Base-by-base conservation (phyloP, 1,140 invertebrate genomes). In the Procambarus virginalis region DNA sequence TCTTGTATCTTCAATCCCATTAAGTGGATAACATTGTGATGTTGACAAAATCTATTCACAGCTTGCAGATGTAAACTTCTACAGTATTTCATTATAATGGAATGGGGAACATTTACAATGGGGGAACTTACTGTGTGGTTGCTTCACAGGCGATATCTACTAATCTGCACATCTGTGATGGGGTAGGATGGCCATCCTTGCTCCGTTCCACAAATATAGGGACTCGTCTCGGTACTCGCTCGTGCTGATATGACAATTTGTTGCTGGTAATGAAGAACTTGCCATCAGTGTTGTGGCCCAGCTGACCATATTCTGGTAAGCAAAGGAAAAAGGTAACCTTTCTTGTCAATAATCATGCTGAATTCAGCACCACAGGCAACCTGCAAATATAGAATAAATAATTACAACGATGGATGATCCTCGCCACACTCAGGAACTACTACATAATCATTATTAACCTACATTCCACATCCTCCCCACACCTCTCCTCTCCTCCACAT, bases 221-320 rank as follows among this genome's bases (percentile, higher is more conserved):
- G 51, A 99, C 96, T 91, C 97, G 95, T 92, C 98, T 97, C 6
- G 98, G 98, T 22, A 95, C 95, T 83, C 96, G 96, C 93, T 98
- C 97, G 94, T 96, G 98, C 93, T 97, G 96, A 94, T 96, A 98
- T 90, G 96, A 96, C 91, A 99, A 94, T 93, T 98, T 99, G 51
- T 96, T 98, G 90, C 96, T 96, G 20, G 97, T 97, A 73, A 98
- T 96, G 93, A 99, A 98, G 93, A 97, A 99, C 94, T 98, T 97
- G 45, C 97, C 98, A 94, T 98, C 98, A 8, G 97, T 97, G 93
- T 98, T 98, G 93, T 99, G 97, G 80, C 97, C 96, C 51, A 99
- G 93, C 93, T 98, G 97, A 4, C 98, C 98, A 94, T 98, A 98
- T 93, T 99, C 98, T 0, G 98, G 98, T 88, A 97, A 95, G 6